Percentiles rank a stretch among this genome's conserved stretches.
These are phyloP conservation scores for Antheraea yamamai DNA, from an alignment of 2,888 invertebrate genomes.

Conservation along the genomic window DNA sequence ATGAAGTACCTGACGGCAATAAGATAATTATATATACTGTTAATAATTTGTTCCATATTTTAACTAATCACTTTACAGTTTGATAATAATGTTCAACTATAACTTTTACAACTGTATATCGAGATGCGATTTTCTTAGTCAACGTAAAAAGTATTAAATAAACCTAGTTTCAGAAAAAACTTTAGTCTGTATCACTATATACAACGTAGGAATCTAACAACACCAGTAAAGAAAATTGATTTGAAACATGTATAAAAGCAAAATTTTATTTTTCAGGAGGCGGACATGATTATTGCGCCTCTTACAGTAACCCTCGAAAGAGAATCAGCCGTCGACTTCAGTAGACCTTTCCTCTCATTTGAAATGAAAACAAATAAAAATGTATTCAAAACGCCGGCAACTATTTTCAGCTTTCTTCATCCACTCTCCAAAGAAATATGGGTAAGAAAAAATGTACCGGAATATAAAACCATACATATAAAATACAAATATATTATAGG, in stretches of 20 bases:
- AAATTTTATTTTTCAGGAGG: slow-evolving; percentile 86
- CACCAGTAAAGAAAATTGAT: not conserved
- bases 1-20: no score
- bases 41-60: not conserved
- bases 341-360: slow-evolving; percentile 98
- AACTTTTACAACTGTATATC: not conserved
- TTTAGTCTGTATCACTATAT: not conserved
- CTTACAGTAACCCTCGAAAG: slow-evolving; percentile 96
- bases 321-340: slow-evolving; percentile 97
- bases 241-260: not conserved
- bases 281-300: slow-evolving; percentile 96
- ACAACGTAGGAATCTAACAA: not conserved
- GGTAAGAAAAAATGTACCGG: slow-evolving; percentile 83
- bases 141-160: not conserved
- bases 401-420: slow-evolving; percentile 97
- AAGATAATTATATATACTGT: not conserved
- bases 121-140: not conserved
- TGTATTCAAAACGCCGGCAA: slow-evolving; percentile 90
- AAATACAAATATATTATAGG: not conserved
- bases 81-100: not conserved
- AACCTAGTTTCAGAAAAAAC: not conserved
- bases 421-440: slow-evolving; percentile 98
- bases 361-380: slow-evolving; percentile 97
- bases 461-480: not conserved
- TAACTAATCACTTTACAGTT: not conserved